These are phyloP conservation scores for Macrobrachium rosenbergii DNA, from an alignment of 1,140 invertebrate species.

Conservation along the genomic window DNA sequence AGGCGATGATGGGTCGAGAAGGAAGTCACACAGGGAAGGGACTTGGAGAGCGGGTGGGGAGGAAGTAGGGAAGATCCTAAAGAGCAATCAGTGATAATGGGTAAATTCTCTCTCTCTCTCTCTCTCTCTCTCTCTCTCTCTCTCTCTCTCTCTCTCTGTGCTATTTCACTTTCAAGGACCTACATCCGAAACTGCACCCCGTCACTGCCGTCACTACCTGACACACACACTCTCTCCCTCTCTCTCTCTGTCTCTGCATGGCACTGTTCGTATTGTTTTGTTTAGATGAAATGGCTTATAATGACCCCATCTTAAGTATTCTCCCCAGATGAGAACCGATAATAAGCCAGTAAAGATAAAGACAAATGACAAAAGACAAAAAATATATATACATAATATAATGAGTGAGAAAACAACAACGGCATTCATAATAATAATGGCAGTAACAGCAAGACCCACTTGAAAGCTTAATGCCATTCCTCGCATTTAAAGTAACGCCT, in stretches of 20 bases:
- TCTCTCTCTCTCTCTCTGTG: conserved; percentile 51
- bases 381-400: no score
- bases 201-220: background rate
- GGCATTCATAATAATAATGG: no score
- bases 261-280: background rate
- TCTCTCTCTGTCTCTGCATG: conserved; percentile 15
- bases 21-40: background rate
- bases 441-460: no score
- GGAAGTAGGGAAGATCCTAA: conserved; percentile 12
- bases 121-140: conserved; percentile 17
- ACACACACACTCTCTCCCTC: conserved; percentile 28
- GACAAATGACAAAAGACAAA: no score
- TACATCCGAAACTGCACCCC: background rate
- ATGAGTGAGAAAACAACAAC: no score
- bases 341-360: no score
- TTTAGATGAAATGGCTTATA: no score
- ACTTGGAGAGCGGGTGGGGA: background rate
- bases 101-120: background rate
- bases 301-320: no score
- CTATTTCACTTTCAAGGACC: conserved; percentile 18
- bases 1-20: background rate
- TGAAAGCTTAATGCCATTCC: no score
- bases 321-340: no score
- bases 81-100: conserved; percentile 36
- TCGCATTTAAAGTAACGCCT: no score